These are phyloP conservation scores for Physella acuta DNA, from an alignment of 1,140 invertebrate genomes.

Conservation along the genomic window DNA sequence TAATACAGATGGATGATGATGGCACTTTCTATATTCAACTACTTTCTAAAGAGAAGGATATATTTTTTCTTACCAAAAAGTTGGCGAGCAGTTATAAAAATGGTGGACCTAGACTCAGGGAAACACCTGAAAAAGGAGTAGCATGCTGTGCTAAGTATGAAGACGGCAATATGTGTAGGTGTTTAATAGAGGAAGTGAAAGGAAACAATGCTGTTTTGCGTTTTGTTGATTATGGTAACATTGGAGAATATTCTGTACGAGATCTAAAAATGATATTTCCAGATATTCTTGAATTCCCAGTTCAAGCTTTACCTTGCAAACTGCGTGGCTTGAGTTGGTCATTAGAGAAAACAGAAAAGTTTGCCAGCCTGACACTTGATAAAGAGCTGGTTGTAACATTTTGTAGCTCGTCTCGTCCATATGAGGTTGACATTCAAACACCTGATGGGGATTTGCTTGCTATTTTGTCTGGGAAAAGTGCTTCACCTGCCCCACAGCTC, in stretches of 20 bases:
- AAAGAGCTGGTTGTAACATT: constrained; percentile 32
- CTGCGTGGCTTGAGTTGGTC: constrained; percentile 26
- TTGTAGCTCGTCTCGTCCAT: constrained; percentile 18
- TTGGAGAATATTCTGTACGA: constrained; percentile 23
- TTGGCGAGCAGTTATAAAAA: constrained; percentile 22
- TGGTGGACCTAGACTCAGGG: constrained; percentile 19
- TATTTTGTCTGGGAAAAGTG: constrained; percentile 1
- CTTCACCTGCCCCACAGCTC: constrained; percentile 1
- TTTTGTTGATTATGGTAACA: constrained; percentile 61
- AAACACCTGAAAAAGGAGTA: constrained; percentile 2
- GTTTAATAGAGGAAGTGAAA: constrained; percentile 66
- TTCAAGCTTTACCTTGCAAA: constrained; percentile 32
- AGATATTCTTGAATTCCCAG: constrained; percentile 26
- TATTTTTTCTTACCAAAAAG: constrained; percentile 17
- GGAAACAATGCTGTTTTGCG: constrained; percentile 68
- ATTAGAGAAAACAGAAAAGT: constrained; percentile 21
- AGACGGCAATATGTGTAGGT: constrained; percentile 77
- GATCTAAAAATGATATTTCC: constrained; percentile 27
- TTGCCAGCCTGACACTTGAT: constrained; percentile 27
- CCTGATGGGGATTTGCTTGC: constrained; percentile 8
- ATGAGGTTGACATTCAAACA: constrained; percentile 28
- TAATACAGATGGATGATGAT: constrained; percentile 31
- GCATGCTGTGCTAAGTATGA: constrained; percentile 68
- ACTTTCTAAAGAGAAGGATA: constrained; percentile 22
- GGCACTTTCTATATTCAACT: constrained; percentile 34